Conservation (phyloP, 2,113 vertebrate genomes). For the Coptodon bakossiorum region DNA sequence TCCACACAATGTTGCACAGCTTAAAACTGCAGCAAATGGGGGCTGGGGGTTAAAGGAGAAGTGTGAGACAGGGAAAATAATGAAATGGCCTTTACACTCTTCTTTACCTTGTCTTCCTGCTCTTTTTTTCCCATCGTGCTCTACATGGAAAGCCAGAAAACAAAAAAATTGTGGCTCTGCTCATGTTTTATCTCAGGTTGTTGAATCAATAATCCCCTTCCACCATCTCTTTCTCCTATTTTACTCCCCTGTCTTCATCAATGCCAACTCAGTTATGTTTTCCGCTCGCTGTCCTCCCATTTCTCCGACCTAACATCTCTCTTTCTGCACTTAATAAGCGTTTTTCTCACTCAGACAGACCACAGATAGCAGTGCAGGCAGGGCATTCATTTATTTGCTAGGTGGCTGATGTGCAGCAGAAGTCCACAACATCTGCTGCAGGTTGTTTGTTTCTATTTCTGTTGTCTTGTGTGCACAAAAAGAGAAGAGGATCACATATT, state of each 20-base stretch:
- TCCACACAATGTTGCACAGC: not conserved
- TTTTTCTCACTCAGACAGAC: not conserved
- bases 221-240: not conserved
- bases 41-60: not conserved
- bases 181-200: not conserved
- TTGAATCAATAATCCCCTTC: not conserved
- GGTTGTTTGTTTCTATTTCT: not conserved
- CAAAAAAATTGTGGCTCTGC: not conserved
- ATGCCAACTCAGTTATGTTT: conserved; percentile 14
- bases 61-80: not conserved
- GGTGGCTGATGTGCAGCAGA: not conserved
- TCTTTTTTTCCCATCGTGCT: not conserved
- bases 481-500: not conserved
- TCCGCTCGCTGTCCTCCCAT: not conserved
- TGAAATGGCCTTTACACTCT: not conserved
- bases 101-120: not conserved
- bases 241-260: not conserved
- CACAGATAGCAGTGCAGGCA: not conserved
- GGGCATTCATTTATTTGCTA: not conserved
- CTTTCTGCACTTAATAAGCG: not conserved
- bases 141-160: not conserved
- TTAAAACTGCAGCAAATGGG: conserved; percentile 11
- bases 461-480: not conserved
- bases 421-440: not conserved
- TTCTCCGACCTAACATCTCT: not conserved